phyloP scores from a whole-genome alignment of 2,888 invertebrate genomes.

The Apotomis capreana region DNA sequence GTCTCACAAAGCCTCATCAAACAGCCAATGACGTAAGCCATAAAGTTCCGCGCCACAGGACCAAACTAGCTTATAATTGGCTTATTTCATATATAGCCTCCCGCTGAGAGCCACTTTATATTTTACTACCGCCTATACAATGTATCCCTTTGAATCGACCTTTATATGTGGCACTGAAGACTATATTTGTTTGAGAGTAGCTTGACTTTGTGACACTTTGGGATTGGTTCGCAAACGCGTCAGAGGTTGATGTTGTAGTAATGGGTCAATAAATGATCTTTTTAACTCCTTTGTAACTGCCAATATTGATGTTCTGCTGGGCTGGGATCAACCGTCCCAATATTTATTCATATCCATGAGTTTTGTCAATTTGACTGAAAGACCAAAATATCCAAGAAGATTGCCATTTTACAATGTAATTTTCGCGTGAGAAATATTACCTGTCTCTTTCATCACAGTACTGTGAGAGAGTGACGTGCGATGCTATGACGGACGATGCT shows the following conservation, averaged over 20 bases:
- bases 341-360: too few relatives aligned
- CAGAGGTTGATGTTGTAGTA: conserved; percentile 8
- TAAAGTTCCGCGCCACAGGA: conserved; percentile 24
- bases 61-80: conserved; percentile 36
- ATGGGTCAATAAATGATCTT: conserved; percentile 27
- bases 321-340: too few relatives aligned
- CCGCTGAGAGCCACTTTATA: conserved; percentile 26
- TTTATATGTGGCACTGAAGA: neutral
- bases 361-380: too few relatives aligned
- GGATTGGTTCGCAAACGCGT: neutral
- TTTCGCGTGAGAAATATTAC: too few relatives aligned
- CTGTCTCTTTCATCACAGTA: too few relatives aligned
- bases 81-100: conserved; percentile 25
- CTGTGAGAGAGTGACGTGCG: too few relatives aligned
- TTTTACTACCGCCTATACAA: conserved; percentile 19
- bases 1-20: neutral
- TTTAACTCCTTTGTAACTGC: conserved; percentile 18
- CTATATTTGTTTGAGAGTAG: neutral
- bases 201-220: neutral
- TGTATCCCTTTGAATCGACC: neutral
- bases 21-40: conserved; percentile 12
- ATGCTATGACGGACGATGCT: too few relatives aligned
- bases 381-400: too few relatives aligned
- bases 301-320: conserved; percentile 2
- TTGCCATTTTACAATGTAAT: too few relatives aligned